phyloP scores from a whole-genome alignment of 2,113 vertebrate genomes.

The Boulengeromyrus knoepffleri region DNA sequence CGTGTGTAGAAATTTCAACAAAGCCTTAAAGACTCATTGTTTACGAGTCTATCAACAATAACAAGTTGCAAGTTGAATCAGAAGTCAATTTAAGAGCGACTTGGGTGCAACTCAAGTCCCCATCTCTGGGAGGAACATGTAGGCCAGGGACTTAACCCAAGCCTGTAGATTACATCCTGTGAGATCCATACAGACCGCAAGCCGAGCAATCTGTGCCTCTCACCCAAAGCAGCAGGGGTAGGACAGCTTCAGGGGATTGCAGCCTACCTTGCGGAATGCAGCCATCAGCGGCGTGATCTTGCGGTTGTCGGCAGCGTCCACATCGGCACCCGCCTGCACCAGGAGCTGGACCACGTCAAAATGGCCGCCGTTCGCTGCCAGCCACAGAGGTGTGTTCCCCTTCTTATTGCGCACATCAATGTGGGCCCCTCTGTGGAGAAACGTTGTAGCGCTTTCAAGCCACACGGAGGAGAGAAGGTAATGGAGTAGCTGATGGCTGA shows the following conservation, averaged over 20 bases:
- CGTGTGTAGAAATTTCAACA: too few species aligned
- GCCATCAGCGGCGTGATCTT: slow-evolving; percentile 98
- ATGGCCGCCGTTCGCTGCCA: slow-evolving; percentile 92
- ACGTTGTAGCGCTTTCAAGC: not conserved
- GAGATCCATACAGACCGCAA: not conserved
- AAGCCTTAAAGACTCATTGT: too few species aligned
- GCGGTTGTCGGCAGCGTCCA: slow-evolving; percentile 93
- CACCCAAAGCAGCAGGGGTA: not conserved
- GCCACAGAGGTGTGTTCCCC: slow-evolving; percentile 94
- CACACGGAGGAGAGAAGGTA: not conserved
- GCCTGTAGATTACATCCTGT: not conserved
- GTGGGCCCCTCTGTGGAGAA: slow-evolving; percentile 75
- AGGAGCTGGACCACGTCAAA: slow-evolving; percentile 95
- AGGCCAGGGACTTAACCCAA: not conserved
- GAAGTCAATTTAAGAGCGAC: too few species aligned
- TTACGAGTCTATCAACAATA: too few species aligned
- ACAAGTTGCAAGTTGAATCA: too few species aligned
- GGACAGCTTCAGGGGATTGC: not conserved
- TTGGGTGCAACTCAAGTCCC: too few species aligned
- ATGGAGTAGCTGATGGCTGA: not conserved
- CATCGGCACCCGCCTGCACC: slow-evolving; percentile 89
- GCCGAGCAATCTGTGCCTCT: not conserved
- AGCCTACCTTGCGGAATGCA: slow-evolving; percentile 86
- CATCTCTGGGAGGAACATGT: too few species aligned
- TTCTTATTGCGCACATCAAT: slow-evolving; percentile 98